These are phyloP conservation scores for Notechis scutatus DNA, from an alignment of 2,113 vertebrate genomes.

Conservation along the genomic window DNA sequence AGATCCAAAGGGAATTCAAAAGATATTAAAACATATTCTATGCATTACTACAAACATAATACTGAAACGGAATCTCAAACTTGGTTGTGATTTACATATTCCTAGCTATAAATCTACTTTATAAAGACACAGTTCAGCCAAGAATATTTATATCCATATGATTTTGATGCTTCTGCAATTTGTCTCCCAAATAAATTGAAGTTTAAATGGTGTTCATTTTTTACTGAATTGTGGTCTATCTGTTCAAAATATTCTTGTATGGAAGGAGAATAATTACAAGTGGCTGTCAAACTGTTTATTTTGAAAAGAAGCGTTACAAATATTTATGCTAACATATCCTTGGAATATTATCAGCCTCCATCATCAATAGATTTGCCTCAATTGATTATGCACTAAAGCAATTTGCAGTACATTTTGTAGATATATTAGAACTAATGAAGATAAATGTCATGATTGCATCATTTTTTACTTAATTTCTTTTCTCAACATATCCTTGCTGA, in stretches of 20 bases:
- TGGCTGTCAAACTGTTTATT: neutral
- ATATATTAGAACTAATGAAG: neutral
- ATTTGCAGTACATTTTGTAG: conserved; percentile 1
- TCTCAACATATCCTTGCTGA: neutral
- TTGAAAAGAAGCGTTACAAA: neutral
- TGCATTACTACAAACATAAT: neutral
- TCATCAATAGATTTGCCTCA: neutral
- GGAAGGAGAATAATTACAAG: neutral
- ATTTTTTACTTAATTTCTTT: neutral
- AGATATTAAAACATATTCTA: neutral
- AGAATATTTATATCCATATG: neutral
- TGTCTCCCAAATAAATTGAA: neutral
- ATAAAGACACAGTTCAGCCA: neutral
- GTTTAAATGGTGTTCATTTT: neutral
- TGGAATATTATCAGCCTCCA: neutral
- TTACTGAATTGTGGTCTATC: neutral
- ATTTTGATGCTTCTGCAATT: neutral
- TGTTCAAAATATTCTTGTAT: neutral
- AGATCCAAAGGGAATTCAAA: neutral
- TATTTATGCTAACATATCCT: neutral
- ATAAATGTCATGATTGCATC: neutral
- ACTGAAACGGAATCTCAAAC: neutral
- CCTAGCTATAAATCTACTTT: neutral
- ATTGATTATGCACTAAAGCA: neutral
- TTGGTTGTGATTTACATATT: neutral